Base-by-base conservation (phyloP, 64 coral and sea anemone species). In the Exaiptasia diaphana region DNA sequence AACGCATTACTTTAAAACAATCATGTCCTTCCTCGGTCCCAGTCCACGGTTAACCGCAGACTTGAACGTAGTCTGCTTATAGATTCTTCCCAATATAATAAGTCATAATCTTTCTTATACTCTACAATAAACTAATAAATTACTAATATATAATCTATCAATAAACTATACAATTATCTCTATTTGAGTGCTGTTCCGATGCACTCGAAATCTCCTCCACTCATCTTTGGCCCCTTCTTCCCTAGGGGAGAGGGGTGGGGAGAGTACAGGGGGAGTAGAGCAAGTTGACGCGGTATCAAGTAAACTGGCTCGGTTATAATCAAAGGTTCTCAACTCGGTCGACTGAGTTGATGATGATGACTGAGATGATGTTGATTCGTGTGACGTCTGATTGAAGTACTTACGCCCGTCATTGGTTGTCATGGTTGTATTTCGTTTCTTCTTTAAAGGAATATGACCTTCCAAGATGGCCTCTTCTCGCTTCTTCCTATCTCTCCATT, bases 81-180 rank as follows among this genome's bases (percentile, higher is more conserved):
- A n/a, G n/a, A n/a, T n/a, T n/a, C n/a, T n/a, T n/a, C n/a, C n/a
- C n/a, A n/a, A n/a, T n/a, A n/a, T n/a, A n/a, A n/a, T n/a, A n/a
- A n/a, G n/a, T n/a, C n/a, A n/a, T n/a, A n/a, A n/a, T n/a, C n/a
- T n/a, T n/a, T n/a, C n/a, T n/a, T n/a, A n/a, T n/a, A n/a, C n/a
- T n/a, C n/a, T n/a, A n/a, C n/a, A n/a, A n/a, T n/a, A n/a, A n/a
- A n/a, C n/a, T n/a, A n/a, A n/a, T n/a, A n/a, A n/a, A n/a, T n/a
- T n/a, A n/a, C n/a, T n/a, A n/a, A n/a, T n/a, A n/a, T n/a, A n/a
- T n/a, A n/a, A n/a, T n/a, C n/a, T n/a, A n/a, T n/a, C n/a, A n/a
- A n/a, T n/a, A 42, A 50, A 80, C 85, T 95, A 95, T 79, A 95
- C 91, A 89, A 95, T 89, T 46, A 95, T 95, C 49, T 95, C 91